Conservation (phyloP, 2,888 invertebrate species). For the Brenthis hecate region DNA sequence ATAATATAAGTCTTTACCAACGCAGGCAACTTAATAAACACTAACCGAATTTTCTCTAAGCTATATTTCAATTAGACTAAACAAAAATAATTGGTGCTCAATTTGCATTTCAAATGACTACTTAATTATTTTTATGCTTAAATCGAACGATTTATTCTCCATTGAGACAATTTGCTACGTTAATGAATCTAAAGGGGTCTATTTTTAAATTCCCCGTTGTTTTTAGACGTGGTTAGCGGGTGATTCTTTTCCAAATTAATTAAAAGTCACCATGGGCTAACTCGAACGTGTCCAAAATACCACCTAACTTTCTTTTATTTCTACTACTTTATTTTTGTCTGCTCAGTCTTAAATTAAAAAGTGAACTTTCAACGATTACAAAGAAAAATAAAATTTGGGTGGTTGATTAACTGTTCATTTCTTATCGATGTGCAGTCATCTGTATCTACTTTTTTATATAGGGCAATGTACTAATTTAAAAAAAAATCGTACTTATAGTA, state of each 20-base stretch:
- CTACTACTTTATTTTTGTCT: slow-evolving; percentile 61
- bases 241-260: slow-evolving; percentile 65
- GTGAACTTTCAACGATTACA: slow-evolving; percentile 37
- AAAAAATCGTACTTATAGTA: no score
- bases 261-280: slow-evolving; percentile 63
- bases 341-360: slow-evolving; percentile 49
- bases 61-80: slow-evolving; percentile 1
- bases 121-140: neutral
- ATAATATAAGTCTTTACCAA: no score
- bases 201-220: slow-evolving; percentile 45
- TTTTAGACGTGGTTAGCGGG: slow-evolving; percentile 54
- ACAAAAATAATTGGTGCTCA: neutral
- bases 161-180: slow-evolving; percentile 21
- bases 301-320: slow-evolving; percentile 52
- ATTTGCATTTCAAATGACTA: slow-evolving; percentile 15
- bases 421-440: no score
- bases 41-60: neutral
- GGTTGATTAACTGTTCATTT: slow-evolving; percentile 6
- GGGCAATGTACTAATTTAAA: no score
- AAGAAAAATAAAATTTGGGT: slow-evolving; percentile 29
- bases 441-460: no score
- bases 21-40: no score
- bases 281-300: slow-evolving; percentile 75
- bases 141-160: neutral
- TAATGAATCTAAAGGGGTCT: slow-evolving; percentile 34